Conservation (phyloP, 2,888 invertebrate species). For the Acutogordius australiensis region DNA sequence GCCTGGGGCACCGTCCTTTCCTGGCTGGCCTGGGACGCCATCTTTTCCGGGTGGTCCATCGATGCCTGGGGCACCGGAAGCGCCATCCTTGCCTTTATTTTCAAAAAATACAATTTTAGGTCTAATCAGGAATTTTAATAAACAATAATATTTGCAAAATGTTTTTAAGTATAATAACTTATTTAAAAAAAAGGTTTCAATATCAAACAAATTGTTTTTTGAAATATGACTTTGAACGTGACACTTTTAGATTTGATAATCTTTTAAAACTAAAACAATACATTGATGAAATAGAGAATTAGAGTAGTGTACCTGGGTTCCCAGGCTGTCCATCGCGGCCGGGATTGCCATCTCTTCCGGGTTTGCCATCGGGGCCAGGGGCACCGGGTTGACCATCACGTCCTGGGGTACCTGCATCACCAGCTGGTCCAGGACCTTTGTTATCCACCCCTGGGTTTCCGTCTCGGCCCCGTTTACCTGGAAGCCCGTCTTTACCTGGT, state of each 20-base stretch:
- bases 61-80: conserved; percentile 12
- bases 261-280: no score
- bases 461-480: conserved; percentile 16
- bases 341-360: conserved; percentile 15
- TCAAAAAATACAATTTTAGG: no score
- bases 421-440: conserved; percentile 15
- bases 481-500: conserved; percentile 15
- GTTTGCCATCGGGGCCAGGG: conserved; percentile 14
- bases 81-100: conserved; percentile 12
- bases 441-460: conserved; percentile 14
- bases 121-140: no score
- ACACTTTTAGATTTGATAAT: no score
- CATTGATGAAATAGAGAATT: no score
- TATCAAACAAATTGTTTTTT: no score
- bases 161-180: no score
- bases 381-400: conserved; percentile 14
- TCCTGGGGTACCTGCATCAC: conserved; percentile 14
- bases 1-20: not conserved
- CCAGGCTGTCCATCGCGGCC: conserved; percentile 13
- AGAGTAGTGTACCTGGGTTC: conserved; percentile 17
- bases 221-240: no score
- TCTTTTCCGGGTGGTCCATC: conserved; percentile 10
- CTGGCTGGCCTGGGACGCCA: conserved; percentile 11
- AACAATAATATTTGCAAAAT: no score
- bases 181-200: no score